Conservation (phyloP, 1,140 invertebrate genomes). For the Drosophila paulistorum region DNA sequence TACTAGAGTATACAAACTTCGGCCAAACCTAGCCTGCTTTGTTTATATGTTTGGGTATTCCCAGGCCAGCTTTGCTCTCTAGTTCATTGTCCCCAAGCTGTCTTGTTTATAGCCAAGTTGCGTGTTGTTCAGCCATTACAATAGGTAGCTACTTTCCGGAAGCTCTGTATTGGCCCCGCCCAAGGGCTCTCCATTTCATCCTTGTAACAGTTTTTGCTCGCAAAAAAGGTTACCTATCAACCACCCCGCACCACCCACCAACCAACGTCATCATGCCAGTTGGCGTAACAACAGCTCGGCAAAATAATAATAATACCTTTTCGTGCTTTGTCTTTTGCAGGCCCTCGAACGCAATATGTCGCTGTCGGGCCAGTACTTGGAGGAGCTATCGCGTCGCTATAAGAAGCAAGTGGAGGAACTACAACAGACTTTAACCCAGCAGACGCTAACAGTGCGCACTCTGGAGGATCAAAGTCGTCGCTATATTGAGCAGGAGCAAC, state of each 20-base stretch:
- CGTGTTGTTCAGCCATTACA: constrained; percentile 63
- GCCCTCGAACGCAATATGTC: constrained; percentile 98
- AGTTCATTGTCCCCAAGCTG: background rate
- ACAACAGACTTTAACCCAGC: constrained; percentile 92
- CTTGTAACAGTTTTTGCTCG: constrained; percentile 50
- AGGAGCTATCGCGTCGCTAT: constrained; percentile 96
- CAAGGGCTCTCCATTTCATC: constrained; percentile 37
- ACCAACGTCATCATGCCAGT: constrained; percentile 44
- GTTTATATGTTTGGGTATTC: background rate
- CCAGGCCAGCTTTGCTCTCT: too few species aligned
- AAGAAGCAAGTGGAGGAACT: constrained; percentile 98
- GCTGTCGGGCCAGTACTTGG: constrained; percentile 96
- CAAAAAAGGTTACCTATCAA: constrained; percentile 18
- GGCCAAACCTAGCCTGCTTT: too few species aligned
- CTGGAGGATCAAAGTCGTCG: constrained; percentile 90
- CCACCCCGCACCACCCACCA: constrained; percentile 13
- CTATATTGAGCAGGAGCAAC: constrained; percentile 88
- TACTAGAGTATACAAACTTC: too few species aligned
- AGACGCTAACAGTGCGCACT: constrained; percentile 91
- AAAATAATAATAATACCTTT: background rate
- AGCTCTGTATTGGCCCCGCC: constrained; percentile 36
- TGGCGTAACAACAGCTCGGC: constrained; percentile 11
- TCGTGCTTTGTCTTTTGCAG: constrained; percentile 83
- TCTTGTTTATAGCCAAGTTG: constrained; percentile 51
- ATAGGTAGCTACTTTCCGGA: constrained; percentile 47